These are phyloP conservation scores for Osmerus mordax DNA, from an alignment of 2,113 vertebrate genomes.

Conservation along the genomic window DNA sequence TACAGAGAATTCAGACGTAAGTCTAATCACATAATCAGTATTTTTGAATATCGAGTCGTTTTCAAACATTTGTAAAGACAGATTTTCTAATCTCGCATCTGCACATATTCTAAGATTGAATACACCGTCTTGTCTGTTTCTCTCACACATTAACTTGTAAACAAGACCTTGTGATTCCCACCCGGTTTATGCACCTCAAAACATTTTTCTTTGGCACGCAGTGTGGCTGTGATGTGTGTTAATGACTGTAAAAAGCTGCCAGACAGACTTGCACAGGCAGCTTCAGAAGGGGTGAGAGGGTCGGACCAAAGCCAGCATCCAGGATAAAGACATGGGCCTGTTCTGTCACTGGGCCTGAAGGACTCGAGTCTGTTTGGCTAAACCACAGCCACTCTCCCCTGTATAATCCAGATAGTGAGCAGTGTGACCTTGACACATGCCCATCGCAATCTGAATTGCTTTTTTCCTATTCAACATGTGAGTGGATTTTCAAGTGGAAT, in stretches of 20 bases:
- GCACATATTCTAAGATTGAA: constrained; percentile 40
- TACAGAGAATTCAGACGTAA: not conserved
- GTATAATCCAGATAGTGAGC: too few relatives aligned
- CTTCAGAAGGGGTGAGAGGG: constrained; percentile 5
- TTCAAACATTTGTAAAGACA: constrained; percentile 39
- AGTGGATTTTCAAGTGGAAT: not conserved
- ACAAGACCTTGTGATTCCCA: constrained; percentile 11
- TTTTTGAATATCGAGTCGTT: constrained; percentile 37
- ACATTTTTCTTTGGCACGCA: constrained; percentile 19
- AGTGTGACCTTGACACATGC: too few relatives aligned
- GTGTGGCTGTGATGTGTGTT: constrained; percentile 24
- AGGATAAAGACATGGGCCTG: too few relatives aligned
- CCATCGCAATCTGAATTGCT: too few relatives aligned
- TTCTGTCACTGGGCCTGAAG: too few relatives aligned
- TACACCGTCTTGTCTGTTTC: constrained; percentile 36
- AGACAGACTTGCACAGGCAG: not conserved
- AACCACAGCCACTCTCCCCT: too few relatives aligned
- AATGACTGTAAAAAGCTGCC: too few relatives aligned
- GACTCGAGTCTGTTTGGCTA: too few relatives aligned
- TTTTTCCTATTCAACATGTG: constrained; percentile 7
- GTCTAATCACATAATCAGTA: not conserved
- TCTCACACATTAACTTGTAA: constrained; percentile 20
- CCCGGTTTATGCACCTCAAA: too few relatives aligned
- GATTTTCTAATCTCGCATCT: constrained; percentile 26
- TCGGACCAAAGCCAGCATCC: not conserved